Percentiles rank a stretch among this genome's conserved stretches.
phyloP scores from a whole-genome alignment of 2,797 vertebrate genomes.

The Aulostomus chinensis region DNA sequence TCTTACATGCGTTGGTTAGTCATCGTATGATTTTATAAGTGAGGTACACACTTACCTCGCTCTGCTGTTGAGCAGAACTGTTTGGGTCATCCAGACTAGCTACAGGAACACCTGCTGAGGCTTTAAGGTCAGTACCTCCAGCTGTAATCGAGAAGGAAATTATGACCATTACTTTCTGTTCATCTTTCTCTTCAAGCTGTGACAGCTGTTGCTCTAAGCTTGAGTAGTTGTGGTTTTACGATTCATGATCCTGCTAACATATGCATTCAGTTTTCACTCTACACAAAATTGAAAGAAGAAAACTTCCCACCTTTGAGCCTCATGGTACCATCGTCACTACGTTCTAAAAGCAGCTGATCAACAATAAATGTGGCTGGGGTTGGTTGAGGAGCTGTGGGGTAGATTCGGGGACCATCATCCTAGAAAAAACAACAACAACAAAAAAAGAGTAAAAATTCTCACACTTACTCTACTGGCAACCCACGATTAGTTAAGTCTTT shows the following conservation, averaged over 20 bases:
- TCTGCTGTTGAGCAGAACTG: constrained; percentile 33
- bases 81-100: constrained; percentile 19
- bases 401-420: constrained; percentile 90
- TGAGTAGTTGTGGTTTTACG: constrained; percentile 6
- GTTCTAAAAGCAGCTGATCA: constrained; percentile 84
- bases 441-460: too few relatives aligned
- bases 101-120: constrained; percentile 19
- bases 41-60: constrained; percentile 51
- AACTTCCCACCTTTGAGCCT: constrained; percentile 80
- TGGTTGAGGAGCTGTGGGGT: constrained; percentile 89
- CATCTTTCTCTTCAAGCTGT: constrained; percentile 11
- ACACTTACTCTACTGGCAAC: too few relatives aligned
- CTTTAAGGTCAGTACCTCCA: constrained; percentile 27
- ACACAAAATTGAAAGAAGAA: too few relatives aligned
- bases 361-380: constrained; percentile 85
- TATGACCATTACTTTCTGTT: constrained; percentile 34
- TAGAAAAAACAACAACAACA: constrained; percentile 48
- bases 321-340: constrained; percentile 88
- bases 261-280: too few relatives aligned
- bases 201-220: constrained; percentile 5
- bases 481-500: too few relatives aligned
- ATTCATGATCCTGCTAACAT: not conserved
- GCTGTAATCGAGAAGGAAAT: constrained; percentile 37
- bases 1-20: too few relatives aligned
- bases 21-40: not conserved